phyloP scores from a whole-genome alignment of 2,888 invertebrate species.

The Piscicola geometra region DNA sequence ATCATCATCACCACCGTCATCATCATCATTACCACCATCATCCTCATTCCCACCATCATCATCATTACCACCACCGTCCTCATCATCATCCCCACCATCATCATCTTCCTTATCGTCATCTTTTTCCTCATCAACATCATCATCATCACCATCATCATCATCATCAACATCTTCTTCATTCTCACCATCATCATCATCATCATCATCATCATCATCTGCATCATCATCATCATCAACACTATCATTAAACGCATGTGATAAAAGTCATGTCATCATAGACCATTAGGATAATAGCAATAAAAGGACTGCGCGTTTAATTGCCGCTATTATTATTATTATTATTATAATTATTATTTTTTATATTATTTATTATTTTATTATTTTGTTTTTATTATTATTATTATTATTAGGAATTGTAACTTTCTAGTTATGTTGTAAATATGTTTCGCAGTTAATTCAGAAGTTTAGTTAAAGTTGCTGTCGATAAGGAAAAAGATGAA shows the following conservation, averaged over 20 bases:
- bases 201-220: constrained; percentile 21
- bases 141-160: constrained; percentile 40
- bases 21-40: constrained; percentile 23
- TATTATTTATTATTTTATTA: too few species aligned
- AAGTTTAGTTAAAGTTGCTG: too few species aligned
- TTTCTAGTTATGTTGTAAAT: too few species aligned
- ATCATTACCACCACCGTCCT: constrained; percentile 11
- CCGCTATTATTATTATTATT: too few species aligned
- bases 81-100: constrained; percentile 30
- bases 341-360: too few species aligned
- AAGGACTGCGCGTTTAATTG: neutral
- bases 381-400: too few species aligned
- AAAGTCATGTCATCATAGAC: neutral
- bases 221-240: neutral
- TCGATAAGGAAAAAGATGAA: too few species aligned
- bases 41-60: constrained; percentile 20
- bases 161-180: constrained; percentile 23
- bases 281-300: neutral
- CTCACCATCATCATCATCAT: constrained; percentile 12
- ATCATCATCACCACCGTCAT: constrained; percentile 22
- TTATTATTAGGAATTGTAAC: too few species aligned
- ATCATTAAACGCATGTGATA: neutral
- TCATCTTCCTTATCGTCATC: constrained; percentile 41
- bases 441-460: too few species aligned
- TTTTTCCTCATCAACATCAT: constrained; percentile 42